Evolutionary conservation across 2,888 invertebrate species (phyloP).

Genomic region (Smittia aterrima): DNA sequence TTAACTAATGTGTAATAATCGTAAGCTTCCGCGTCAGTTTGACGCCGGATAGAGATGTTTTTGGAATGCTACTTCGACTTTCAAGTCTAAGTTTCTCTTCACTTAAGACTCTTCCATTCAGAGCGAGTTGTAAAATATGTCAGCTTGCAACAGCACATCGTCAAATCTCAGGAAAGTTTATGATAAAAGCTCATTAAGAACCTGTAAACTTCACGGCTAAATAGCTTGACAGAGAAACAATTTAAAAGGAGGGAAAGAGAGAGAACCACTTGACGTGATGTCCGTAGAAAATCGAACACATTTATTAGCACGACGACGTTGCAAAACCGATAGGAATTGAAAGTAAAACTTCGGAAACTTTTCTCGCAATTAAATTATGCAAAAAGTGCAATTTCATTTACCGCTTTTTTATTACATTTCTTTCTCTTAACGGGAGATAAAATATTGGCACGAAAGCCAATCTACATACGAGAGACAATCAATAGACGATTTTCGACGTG

Average conservation of each 20-base stretch:
- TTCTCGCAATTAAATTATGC: constrained; percentile 37
- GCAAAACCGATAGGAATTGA: constrained; percentile 8
- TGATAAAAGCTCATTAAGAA: constrained; percentile 19
- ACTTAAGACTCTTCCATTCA: too few species aligned
- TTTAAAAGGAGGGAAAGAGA: neutral
- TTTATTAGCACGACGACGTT: neutral
- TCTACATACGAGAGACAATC: constrained; percentile 35
- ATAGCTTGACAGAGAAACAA: neutral
- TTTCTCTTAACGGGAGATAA: constrained; percentile 13
- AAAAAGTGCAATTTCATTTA: constrained; percentile 34
- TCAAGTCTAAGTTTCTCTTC: too few species aligned
- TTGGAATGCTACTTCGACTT: too few species aligned
- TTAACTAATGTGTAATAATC: too few species aligned
- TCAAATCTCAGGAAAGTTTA: neutral
- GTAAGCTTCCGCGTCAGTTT: too few species aligned
- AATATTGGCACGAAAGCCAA: constrained; percentile 36
- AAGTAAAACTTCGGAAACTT: constrained; percentile 22
- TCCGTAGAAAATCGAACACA: constrained; percentile 14
- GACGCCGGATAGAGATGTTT: too few species aligned
- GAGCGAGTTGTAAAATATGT: constrained; percentile 3
- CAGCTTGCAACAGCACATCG: neutral
- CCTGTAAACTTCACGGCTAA: neutral
- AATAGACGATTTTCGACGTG: constrained; percentile 22
- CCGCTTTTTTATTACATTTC: constrained; percentile 7
- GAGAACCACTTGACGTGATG: constrained; percentile 8